A percentile compares a stretch with the other conserved stretches of the same genome.
Conservation (phyloP, 2,888 invertebrate species). For the Drosophila meridiana region DNA sequence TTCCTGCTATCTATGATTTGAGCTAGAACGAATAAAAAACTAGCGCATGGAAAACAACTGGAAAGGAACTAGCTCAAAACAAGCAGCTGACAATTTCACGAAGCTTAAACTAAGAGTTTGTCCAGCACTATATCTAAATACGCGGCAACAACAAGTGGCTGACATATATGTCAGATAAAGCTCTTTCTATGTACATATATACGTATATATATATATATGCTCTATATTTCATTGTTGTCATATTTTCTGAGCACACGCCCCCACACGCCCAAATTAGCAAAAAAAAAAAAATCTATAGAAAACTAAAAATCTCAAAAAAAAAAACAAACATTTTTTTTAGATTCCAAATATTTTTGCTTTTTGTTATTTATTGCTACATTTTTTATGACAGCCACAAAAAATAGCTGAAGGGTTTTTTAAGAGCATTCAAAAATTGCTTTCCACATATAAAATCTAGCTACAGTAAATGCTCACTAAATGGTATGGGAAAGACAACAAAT, state of each 20-base stretch:
- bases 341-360: slow-evolving; percentile 44
- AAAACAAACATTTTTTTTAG: slow-evolving; percentile 12
- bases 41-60: slow-evolving; percentile 13
- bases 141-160: slow-evolving; percentile 40
- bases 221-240: slow-evolving; percentile 63
- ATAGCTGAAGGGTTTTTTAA: slow-evolving; percentile 54
- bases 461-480: slow-evolving; percentile 1
- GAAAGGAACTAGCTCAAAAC: slow-evolving; percentile 3
- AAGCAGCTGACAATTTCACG: background rate
- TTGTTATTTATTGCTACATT: slow-evolving; percentile 75
- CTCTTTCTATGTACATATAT: background rate
- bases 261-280: slow-evolving; percentile 55
- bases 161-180: background rate
- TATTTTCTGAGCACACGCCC: slow-evolving; percentile 57
- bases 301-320: slow-evolving; percentile 18
- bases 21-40: slow-evolving; percentile 22
- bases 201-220: background rate
- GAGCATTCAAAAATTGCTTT: slow-evolving; percentile 20
- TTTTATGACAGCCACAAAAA: slow-evolving; percentile 77
- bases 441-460: slow-evolving; percentile 19
- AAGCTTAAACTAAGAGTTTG: background rate
- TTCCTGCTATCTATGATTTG: slow-evolving; percentile 42
- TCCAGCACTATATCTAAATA: background rate
- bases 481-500: background rate
- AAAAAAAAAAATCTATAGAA: slow-evolving; percentile 12